Evolutionary conservation across 2,888 invertebrate genomes (phyloP).

Genomic region (Acleris holmiana): DNA sequence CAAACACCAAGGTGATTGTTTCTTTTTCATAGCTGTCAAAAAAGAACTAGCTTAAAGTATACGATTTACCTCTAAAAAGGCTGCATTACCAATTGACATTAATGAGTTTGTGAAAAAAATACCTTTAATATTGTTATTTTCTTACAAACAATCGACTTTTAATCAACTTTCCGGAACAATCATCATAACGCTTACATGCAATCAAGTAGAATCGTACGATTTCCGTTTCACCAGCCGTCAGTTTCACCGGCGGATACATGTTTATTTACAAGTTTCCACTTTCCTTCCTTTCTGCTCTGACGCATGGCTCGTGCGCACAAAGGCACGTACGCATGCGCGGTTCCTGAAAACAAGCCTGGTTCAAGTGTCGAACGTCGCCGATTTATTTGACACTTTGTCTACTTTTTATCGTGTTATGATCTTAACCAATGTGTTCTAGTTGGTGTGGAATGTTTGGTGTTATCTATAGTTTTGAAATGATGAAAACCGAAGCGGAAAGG

Average conservation of each 20-base stretch:
- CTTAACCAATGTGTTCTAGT: no score
- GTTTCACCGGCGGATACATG: conserved; percentile 3
- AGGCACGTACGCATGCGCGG: conserved; percentile 25
- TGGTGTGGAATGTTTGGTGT: no score
- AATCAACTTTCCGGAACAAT: conserved; percentile 12
- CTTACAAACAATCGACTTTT: not conserved
- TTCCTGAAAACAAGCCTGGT: conserved; percentile 29
- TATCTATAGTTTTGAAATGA: no score
- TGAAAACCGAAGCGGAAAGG: not conserved
- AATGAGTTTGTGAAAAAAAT: no score
- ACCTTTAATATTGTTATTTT: no score
- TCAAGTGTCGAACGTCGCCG: conserved; percentile 11
- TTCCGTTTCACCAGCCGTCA: conserved; percentile 6
- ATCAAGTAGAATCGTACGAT: not conserved
- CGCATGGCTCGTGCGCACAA: conserved; percentile 29
- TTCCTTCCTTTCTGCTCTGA: conserved; percentile 36
- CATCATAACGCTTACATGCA: not conserved
- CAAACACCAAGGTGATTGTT: no score
- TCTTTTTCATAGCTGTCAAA: no score
- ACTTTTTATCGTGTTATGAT: not conserved
- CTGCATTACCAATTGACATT: no score
- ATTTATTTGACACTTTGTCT: not conserved
- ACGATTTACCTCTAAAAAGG: no score
- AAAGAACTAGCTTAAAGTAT: no score
- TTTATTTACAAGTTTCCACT: conserved; percentile 32